A percentile compares a stretch with the other conserved stretches of the same genome.
Evolutionary conservation across 2,113 vertebrate genomes (phyloP).

Genomic region (Fregetta grallaria): DNA sequence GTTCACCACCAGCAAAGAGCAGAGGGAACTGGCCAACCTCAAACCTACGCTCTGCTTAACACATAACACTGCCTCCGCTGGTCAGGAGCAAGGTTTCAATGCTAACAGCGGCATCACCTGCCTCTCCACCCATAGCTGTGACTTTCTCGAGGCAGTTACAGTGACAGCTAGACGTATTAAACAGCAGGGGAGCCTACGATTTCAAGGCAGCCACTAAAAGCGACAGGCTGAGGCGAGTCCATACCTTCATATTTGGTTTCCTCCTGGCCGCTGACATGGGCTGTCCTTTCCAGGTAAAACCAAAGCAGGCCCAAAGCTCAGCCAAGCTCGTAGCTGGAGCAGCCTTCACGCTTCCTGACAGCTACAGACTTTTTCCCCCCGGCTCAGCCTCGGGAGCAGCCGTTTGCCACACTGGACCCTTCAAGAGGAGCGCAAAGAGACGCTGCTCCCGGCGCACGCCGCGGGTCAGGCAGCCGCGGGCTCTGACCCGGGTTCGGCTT

Average conservation of each 20-base stretch:
- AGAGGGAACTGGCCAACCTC: not conserved
- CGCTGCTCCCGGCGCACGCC: accelerated
- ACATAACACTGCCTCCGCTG: not conserved
- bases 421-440: not conserved
- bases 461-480: not conserved
- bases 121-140: not conserved
- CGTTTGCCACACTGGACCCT: not conserved
- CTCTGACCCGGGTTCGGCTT: accelerated
- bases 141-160: not conserved
- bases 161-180: not conserved
- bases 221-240: accelerated
- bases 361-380: not conserved
- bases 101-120: not conserved
- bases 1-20: not conserved
- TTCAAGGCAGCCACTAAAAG: accelerated
- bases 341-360: too few relatives aligned
- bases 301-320: not conserved
- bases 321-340: not conserved
- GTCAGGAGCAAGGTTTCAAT: not conserved
- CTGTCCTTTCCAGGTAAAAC: not conserved
- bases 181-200: accelerated
- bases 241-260: not conserved
- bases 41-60: not conserved
- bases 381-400: accelerated
- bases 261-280: accelerated